Conservation (phyloP, 2,113 vertebrate species). For the Lates calcarifer region DNA sequence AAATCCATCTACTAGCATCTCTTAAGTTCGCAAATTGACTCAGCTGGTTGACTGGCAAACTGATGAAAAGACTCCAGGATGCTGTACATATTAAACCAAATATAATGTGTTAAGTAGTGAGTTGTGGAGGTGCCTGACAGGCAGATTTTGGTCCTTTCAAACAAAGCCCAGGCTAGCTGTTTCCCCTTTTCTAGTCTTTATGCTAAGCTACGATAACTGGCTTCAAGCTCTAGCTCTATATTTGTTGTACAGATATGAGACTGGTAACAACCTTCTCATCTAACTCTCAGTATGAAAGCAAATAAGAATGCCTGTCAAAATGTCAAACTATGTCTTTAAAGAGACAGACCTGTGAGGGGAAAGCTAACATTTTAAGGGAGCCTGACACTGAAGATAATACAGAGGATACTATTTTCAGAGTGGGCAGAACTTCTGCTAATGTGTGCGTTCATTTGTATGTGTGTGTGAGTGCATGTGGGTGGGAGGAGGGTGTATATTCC, state of each 20-base stretch:
- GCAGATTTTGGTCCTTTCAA: not conserved
- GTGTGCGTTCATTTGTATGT: not conserved
- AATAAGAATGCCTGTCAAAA: not conserved
- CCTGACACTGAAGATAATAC: not conserved
- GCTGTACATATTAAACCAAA: no score
- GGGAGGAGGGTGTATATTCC: not conserved
- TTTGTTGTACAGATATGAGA: not conserved
- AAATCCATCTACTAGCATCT: no score
- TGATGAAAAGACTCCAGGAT: not conserved
- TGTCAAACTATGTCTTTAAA: conserved; percentile 1
- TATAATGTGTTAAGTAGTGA: no score
- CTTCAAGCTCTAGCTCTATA: not conserved
- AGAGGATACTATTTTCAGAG: not conserved
- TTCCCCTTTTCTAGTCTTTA: not conserved
- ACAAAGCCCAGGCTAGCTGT: not conserved
- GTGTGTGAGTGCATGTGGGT: not conserved
- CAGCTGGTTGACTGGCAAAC: not conserved
- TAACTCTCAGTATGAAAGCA: conserved; percentile 5
- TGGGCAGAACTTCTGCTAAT: not conserved
- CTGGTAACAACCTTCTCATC: not conserved
- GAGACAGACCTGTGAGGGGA: not conserved
- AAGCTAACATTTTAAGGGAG: not conserved
- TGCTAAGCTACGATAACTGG: no score
- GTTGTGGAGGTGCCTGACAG: no score
- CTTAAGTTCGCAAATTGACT: no score